Base-by-base conservation (phyloP, 2,113 vertebrate species). In the Copsychus sechellarum region DNA sequence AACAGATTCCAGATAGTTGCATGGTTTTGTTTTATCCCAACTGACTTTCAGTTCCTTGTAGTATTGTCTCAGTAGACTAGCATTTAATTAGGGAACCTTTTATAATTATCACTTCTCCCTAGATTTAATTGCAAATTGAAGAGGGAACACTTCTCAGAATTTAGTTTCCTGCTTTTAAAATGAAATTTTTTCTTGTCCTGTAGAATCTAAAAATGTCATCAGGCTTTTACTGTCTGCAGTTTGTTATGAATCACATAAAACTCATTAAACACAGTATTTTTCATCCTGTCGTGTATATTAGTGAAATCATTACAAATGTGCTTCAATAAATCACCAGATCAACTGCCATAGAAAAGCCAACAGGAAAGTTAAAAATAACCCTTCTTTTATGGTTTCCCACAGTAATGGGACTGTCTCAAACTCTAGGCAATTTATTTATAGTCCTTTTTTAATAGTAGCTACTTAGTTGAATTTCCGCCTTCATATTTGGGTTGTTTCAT, bases 401-500 rank as follows among this genome's bases (percentile, higher is more conserved):
- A 93, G 86, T 84, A 95, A 95, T 76, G 40, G 2, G 4, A 67
- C 94, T 60, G 50, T 74, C 43, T 92, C 56, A 91, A 92, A 84
- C 29, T 21, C 83, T 64, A 71, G 57, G 48, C 56, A 84, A 92
- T 89, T 89, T 94, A 94, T 92, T 96, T 90, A 90, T 74, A 92
- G 91, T 54, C 51, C 51, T 70, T 92, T 91, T 92, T 94, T 90
- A 96, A 90, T 92, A 95, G 94, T 70, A 94, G 80, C 83, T 94
- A 80, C 92, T 93, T 94, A 96, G 88, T 78, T 93, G 60, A 92
- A 76, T 93, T 95, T 95, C 88, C 25, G 42, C 43, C 79, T 90
- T 96, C 67, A 61, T 92, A 95, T 88, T 96, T 90, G 33, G 12
- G 28, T 84, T 90, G 74, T 97, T 96, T 96, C 91, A 93, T 93